phyloP scores from a whole-genome alignment of 2,113 vertebrate species.

The Callorhinus ursinus region DNA sequence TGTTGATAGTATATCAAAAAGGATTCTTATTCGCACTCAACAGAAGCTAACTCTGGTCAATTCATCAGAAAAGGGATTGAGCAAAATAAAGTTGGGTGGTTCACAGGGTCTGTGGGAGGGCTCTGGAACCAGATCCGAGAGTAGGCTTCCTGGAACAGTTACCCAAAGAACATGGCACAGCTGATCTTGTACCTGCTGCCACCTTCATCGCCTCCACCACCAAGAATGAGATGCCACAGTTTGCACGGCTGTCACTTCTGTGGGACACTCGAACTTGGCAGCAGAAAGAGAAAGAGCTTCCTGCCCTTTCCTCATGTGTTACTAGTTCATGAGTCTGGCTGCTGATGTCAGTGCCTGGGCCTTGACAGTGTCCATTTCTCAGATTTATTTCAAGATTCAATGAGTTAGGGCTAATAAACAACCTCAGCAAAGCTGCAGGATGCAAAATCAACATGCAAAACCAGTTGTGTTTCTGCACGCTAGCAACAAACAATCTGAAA shows the following conservation, averaged over 20 bases:
- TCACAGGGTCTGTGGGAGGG: neutral
- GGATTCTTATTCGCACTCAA: neutral
- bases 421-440: neutral
- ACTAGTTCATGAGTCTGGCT: neutral
- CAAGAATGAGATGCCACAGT: neutral
- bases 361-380: no score
- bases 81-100: neutral
- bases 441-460: neutral
- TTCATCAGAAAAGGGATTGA: neutral
- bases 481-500: neutral
- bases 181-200: no score
- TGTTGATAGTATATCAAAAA: neutral
- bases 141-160: neutral
- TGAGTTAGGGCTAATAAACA: neutral
- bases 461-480: neutral
- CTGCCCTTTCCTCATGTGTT: neutral
- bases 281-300: neutral
- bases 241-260: no score
- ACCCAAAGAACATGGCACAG: neutral
- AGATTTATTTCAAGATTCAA: neutral
- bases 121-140: neutral
- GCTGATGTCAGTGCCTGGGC: neutral
- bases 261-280: neutral
- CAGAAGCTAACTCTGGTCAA: neutral
- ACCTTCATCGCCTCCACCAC: neutral